phyloP scores from a whole-genome alignment of 2,113 vertebrate genomes.

The Heterocephalus glaber region DNA sequence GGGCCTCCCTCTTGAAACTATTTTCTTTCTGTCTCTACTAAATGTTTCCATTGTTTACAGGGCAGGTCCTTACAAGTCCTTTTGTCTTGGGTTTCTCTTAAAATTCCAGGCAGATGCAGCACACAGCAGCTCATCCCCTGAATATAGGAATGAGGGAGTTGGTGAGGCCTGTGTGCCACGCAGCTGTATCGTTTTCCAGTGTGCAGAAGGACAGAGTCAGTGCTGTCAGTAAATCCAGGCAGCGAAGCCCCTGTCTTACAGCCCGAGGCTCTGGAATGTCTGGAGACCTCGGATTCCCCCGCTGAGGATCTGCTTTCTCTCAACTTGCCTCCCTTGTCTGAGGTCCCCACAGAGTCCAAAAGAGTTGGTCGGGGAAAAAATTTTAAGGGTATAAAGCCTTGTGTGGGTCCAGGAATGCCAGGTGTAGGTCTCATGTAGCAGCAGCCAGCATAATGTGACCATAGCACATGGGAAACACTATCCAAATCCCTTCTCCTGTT shows the following conservation, averaged over 20 bases:
- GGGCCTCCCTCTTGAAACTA: not conserved
- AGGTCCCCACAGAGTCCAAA: not conserved
- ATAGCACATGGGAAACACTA: not conserved
- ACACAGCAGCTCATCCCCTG: conserved; percentile 73
- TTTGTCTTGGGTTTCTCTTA: conserved; percentile 77
- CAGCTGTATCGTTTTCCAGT: conserved; percentile 51
- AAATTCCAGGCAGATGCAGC: conserved; percentile 71
- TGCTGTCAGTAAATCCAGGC: not conserved
- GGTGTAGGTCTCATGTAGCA: not conserved
- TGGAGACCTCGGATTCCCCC: not conserved
- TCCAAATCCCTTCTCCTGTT: not conserved
- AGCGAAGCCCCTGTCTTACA: not conserved
- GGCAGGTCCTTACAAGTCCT: conserved; percentile 72
- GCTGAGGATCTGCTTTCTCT: not conserved
- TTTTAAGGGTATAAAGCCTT: not conserved
- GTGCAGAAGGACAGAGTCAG: not conserved
- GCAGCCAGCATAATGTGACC: not conserved
- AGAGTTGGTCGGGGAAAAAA: not conserved
- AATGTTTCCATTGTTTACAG: conserved; percentile 64
- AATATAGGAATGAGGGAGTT: conserved; percentile 80
- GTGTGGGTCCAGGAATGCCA: not conserved
- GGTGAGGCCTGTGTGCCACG: not conserved
- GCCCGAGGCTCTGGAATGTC: not conserved
- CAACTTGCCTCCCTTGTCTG: not conserved
- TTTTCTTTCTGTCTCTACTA: not conserved